A percentile compares a stretch with the other conserved stretches of the same genome.
phyloP scores from a whole-genome alignment of 1,140 invertebrate species.

The Tenebrio molitor region DNA sequence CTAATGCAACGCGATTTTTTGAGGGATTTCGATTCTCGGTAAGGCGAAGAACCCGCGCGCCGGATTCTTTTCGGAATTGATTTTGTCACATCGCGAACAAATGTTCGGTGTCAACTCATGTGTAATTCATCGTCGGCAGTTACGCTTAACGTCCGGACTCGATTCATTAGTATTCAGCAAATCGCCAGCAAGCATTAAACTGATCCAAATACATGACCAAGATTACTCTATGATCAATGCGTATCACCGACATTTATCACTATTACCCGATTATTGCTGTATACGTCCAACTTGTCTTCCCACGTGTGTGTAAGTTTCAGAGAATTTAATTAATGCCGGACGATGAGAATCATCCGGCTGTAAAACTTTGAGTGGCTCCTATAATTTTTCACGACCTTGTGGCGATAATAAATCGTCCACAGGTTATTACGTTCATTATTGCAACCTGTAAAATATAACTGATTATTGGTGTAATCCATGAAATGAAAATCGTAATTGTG shows the following conservation, averaged over 20 bases:
- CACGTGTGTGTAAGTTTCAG: constrained; percentile 10
- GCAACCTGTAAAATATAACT: constrained; percentile 30
- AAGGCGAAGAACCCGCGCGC: neutral
- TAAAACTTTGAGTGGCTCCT: constrained; percentile 7
- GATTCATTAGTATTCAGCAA: constrained; percentile 22
- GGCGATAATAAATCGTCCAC: constrained; percentile 20
- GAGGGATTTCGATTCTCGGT: neutral
- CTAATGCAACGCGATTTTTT: neutral
- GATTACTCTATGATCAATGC: constrained; percentile 14
- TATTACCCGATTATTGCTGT: neutral
- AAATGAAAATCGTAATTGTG: constrained; percentile 35
- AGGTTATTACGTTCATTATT: constrained; percentile 34
- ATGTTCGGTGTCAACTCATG: neutral
- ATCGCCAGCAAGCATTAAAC: constrained; percentile 3
- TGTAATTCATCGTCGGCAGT: neutral
- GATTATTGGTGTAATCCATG: constrained; percentile 29
- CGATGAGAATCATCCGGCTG: neutral
- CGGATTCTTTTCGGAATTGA: neutral
- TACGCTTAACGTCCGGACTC: neutral
- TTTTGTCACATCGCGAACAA: neutral
- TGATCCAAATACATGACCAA: constrained; percentile 13
- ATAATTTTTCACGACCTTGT: constrained; percentile 26
- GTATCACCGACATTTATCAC: constrained; percentile 17
- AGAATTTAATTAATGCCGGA: constrained; percentile 24
- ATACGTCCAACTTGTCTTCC: constrained; percentile 6